Evolutionary conservation across 2,888 invertebrate species (phyloP).

Genomic region (Syrista parreyssii): DNA sequence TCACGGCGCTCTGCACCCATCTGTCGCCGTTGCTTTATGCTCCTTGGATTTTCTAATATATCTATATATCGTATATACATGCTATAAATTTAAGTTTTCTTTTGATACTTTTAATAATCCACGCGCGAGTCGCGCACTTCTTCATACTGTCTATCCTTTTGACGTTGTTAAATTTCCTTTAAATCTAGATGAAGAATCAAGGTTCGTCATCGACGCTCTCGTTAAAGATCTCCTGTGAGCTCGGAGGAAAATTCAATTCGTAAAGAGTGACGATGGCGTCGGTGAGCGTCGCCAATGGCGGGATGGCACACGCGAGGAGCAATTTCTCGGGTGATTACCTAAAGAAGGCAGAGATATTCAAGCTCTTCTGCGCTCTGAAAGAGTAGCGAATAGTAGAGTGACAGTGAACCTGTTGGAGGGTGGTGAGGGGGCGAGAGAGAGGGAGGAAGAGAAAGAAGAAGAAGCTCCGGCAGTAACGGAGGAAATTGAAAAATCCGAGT

Average conservation of each 20-base stretch:
- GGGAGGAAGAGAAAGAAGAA: constrained; percentile 12
- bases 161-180: not conserved
- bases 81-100: not conserved
- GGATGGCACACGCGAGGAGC: constrained; percentile 18
- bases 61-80: not conserved
- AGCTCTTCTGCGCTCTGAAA: constrained; percentile 26
- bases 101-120: not conserved
- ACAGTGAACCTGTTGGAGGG: constrained; percentile 13
- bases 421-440: not conserved
- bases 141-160: not conserved
- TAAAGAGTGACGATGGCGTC: constrained; percentile 21
- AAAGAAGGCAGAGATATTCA: constrained; percentile 39
- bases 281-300: constrained; percentile 20
- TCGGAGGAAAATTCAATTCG: constrained; percentile 35
- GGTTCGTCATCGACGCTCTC: constrained; percentile 1
- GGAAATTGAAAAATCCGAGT: constrained; percentile 57
- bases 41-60: not conserved
- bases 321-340: constrained; percentile 47
- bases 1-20: constrained; percentile 9
- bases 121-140: not conserved
- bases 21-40: not conserved
- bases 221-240: not conserved
- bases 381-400: constrained; percentile 18
- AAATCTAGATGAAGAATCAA: not conserved
- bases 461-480: constrained; percentile 35